Evolutionary conservation across 2,888 invertebrate genomes (phyloP), one percentile per base, ranked within the genome.

Genomic region (Troides aeacus): DNA sequence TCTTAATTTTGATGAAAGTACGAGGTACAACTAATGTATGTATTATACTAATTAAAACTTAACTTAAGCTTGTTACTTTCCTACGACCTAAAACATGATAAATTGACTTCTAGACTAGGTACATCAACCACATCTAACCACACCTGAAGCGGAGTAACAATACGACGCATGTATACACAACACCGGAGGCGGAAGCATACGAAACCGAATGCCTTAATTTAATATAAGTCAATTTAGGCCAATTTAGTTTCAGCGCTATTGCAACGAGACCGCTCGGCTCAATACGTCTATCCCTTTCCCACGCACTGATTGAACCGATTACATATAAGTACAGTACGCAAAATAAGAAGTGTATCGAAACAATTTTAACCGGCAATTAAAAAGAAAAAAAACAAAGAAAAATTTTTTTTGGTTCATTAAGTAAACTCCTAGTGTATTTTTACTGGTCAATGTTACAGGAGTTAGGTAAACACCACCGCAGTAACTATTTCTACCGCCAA

Each of bases 181-280:
- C 82, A 79, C 76, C 76, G 79, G 81, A 83, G 85, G 88, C 84
- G 82, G 82, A 82, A 70, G 84, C 83, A 84, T 80, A 85, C 88
- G 89, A 90, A 89, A 89, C 90, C 84, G 85, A 89, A 87, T 84
- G 85, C 87, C 88, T 85, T 90, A 87, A 91, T 90, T 89, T 88
- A 87, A 90, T 90, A 85, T 82, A 87, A 89, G 89, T 89, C 90
- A 90, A 91, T 91, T 91, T 88, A 81, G 87, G 87, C 84, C 89
- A 89, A 89, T 90, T 91, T 89, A 87, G 89, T 90, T 89, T 82
- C 81, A 39, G 82, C 85, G 86, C 80, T 83, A 87, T 85, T 89
- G 84, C 88, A 85, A 83, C 81, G 72, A 79, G 79, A 77, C 81
- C 73, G 74, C 72, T 72, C 72, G 63, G 72, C 71, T 67, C 75